Base-by-base conservation (phyloP, 2,797 vertebrate genomes). In the Phrynocephalus forsythii region DNA sequence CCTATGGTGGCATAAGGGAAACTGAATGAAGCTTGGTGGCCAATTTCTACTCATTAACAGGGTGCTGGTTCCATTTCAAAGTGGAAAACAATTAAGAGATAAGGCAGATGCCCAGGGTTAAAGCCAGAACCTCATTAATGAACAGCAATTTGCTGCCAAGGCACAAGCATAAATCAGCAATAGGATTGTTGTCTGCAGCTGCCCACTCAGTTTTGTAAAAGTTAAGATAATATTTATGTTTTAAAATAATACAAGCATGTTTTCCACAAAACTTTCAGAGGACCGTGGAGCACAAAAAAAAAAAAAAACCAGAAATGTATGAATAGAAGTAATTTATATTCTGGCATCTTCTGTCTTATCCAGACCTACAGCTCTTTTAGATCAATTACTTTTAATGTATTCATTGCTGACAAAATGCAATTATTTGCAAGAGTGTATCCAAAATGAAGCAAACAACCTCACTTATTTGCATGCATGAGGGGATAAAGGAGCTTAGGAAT, bases 391-490 rank as follows among this genome's bases (percentile, higher is more conserved):
- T 82, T n/a, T 91, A 87, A 48, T 68, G 13, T 76, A 86, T 88
- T 82, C 13, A 86, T 82, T 18, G 86, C 9, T 87, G 67, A 84
- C 28, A 90, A 72, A 56, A 33, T 52, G 63, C 50, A 90, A 83
- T 71, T 4, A 48, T 91, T 94, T 87, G 88, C 90, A 92, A 89
- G 88, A 89, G 73, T 52, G 0, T 85, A 86, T 78, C 5, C 92
- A 79, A 0, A 91, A 33, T 30, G 1, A 85, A 91, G 91, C 86
- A 9, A 89, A 38, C 2, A 92, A 44, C 30, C 16, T 87, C 1
- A 3, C 0, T 88, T 33, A 84, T 84, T 89, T 93, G 66, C 9
- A 91, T 80, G 77, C 0, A 3, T 86, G 8, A 87, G 0, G 81
- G 24, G 72, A 67, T 18, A 30, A 84, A 84, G 26, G 0, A 67